A percentile compares a stretch with the other conserved stretches of the same genome.
phyloP scores from a whole-genome alignment of 2,888 invertebrate genomes.

The Adela reaumurella region DNA sequence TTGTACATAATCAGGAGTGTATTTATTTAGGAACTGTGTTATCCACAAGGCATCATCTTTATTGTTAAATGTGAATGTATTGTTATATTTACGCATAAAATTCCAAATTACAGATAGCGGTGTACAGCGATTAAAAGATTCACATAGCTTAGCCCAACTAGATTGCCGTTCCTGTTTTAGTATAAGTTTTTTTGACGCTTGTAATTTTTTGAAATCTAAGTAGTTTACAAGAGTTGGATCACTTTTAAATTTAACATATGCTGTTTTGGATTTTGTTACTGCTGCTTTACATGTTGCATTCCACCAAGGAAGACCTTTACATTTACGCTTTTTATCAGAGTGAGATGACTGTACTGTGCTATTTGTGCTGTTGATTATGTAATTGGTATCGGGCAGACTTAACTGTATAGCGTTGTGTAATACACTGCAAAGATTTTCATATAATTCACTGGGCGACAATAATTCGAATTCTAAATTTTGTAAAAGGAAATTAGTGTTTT shows the following conservation, averaged over 20 bases:
- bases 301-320: constrained; percentile 1
- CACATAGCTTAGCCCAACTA: background rate
- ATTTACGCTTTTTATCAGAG: background rate
- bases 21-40: background rate
- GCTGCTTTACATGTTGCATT: background rate
- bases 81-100: background rate
- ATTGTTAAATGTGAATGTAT: background rate
- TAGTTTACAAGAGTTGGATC: background rate
- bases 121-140: background rate
- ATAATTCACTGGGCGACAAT: background rate
- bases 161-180: background rate
- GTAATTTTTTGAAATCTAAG: constrained; percentile 1
- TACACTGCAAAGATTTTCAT: background rate
- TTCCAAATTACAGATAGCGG: background rate
- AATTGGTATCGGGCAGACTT: no score
- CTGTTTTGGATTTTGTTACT: background rate
- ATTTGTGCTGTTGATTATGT: background rate
- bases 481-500: no score
- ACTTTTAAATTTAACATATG: no score
- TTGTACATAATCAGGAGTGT: background rate
- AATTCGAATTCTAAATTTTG: no score
- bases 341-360: background rate
- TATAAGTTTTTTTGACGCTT: constrained; percentile 2
- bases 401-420: background rate
- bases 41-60: background rate